A percentile compares a stretch with the other conserved stretches of the same genome.
Evolutionary conservation across 2,797 vertebrate species (phyloP).

Genomic region (Anguilla pacifica): DNA sequence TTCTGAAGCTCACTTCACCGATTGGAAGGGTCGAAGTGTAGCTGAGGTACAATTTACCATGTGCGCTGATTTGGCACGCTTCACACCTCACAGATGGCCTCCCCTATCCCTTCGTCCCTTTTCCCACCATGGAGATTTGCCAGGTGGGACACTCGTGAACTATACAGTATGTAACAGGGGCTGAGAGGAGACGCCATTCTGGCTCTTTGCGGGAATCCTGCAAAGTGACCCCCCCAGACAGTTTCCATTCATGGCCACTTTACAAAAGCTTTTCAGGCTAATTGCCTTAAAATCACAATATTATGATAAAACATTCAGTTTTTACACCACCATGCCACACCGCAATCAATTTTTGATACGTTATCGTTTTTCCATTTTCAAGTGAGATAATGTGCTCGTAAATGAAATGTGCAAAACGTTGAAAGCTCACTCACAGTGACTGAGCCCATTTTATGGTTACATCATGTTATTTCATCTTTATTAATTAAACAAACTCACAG

Average conservation of each 20-base stretch:
- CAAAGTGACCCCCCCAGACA: not conserved
- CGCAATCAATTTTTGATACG: not conserved
- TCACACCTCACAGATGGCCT: constrained; percentile 9
- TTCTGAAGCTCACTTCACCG: not conserved
- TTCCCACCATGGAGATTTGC: not conserved
- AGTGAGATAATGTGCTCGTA: not conserved
- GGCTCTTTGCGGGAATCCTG: not conserved
- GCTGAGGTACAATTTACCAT: not conserved
- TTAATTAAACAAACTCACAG: not conserved
- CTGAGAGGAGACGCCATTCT: not conserved
- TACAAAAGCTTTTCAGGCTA: not conserved
- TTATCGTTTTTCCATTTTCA: no score
- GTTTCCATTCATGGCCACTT: not conserved
- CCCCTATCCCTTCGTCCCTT: not conserved
- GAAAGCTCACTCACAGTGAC: not conserved
- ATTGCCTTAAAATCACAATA: not conserved
- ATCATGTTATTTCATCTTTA: not conserved
- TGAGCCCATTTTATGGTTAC: not conserved
- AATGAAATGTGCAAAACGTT: not conserved
- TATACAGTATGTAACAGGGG: not conserved
- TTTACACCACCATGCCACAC: not conserved
- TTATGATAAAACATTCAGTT: not conserved
- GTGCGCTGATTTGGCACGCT: not conserved
- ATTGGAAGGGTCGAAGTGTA: not conserved
- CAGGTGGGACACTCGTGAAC: not conserved